Conservation (phyloP, 1,140 invertebrate species). For the Caligus rogercresseyi region DNA sequence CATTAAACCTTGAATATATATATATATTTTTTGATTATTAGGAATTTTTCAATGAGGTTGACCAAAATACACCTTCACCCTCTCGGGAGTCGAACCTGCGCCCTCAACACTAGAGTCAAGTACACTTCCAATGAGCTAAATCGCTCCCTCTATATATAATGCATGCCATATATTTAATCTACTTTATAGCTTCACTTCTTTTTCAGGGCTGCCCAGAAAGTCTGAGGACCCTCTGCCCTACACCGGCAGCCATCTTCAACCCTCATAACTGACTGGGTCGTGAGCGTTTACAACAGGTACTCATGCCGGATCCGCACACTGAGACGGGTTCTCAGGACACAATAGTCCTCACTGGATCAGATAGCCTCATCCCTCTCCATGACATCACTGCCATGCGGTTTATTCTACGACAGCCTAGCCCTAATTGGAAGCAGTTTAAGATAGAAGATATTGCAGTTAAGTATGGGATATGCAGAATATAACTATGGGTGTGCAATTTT, state of each 20-base stretch:
- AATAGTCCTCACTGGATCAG: background rate
- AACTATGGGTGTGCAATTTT: too few species aligned
- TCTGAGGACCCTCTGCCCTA: background rate
- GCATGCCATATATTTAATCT: too few species aligned
- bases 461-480: background rate
- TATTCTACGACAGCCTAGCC: slow-evolving; percentile 15
- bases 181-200: background rate
- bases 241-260: background rate
- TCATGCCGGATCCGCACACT: slow-evolving; percentile 13
- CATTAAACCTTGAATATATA: too few species aligned
- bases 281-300: slow-evolving; percentile 1
- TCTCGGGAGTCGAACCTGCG: too few species aligned
- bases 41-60: too few species aligned
- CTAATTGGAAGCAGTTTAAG: slow-evolving; percentile 15
- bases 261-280: slow-evolving; percentile 5
- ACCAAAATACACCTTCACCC: too few species aligned
- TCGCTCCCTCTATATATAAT: too few species aligned
- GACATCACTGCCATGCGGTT: slow-evolving; percentile 13
- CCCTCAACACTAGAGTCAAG: too few species aligned
- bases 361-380: slow-evolving; percentile 9
- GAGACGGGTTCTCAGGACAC: slow-evolving; percentile 9
- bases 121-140: too few species aligned
- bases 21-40: too few species aligned
- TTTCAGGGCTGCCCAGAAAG: background rate
- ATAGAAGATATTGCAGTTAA: slow-evolving; percentile 8